Base-by-base conservation (phyloP, 2,888 invertebrate genomes). In the Alloplasta piceator region DNA sequence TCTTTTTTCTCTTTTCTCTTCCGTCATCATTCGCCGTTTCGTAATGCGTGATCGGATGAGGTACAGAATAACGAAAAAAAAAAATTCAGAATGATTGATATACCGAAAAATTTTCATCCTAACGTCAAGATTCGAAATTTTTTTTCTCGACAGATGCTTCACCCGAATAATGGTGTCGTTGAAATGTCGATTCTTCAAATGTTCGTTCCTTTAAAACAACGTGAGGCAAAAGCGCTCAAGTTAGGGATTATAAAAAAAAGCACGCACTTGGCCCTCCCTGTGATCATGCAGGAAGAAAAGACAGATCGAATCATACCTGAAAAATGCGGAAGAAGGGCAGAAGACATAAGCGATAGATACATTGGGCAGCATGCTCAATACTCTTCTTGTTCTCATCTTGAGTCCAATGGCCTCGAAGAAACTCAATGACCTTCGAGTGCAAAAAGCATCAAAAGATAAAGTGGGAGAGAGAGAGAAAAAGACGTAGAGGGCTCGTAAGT, bases 371-470 rank as follows among this genome's bases (percentile, higher is more conserved):
- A 56, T 61, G 66, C 48, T 55, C 55, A 46, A 70, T 81, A 16
- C 41, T 50, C 58, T 14, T 56, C 56, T 64, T 12, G 41, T 52
- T 68, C 56, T 80, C 68, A 26, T 68, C 66, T 61, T 50, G 60
- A 70, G 26, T 26, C 60, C 56, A 41, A n/a, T 12, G 55, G 52
- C 60, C 60, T 41, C 56, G 74, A 73, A 63, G 64, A 48, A 74
- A 67, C 70, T 74, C 73, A 60, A 73, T 77, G 80, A 70, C 60
- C 73, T 55, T 81, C 39, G 66, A 73, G 61, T 66, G 74, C 71
- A 56, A 55, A 78, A 60, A 63, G 67, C 48, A 50, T 64, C 60
- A 52, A 71, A 72, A 52, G n/a, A 38, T 61, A 39, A 14, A 55
- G 56, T 46, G 26, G 66, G 63, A 50, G 58, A 60, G 55, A 55